Evolutionary conservation across 2,888 invertebrate genomes (phyloP).

Genomic region (Blastobasis lacticolella): DNA sequence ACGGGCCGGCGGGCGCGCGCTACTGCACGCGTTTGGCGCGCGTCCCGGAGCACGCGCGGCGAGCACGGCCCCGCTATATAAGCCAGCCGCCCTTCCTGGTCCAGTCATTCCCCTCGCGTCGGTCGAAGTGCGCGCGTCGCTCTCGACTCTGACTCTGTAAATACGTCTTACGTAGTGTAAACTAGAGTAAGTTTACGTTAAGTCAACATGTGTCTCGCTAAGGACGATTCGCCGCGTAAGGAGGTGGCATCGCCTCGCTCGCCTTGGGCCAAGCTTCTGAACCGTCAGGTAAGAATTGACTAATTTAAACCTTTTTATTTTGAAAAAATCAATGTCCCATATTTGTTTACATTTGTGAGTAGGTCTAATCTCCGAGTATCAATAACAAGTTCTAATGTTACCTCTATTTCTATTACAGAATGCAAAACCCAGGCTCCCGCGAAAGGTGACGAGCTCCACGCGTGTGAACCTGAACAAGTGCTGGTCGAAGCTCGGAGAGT

Average conservation of each 20-base stretch:
- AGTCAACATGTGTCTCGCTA: conserved; percentile 71
- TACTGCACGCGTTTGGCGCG: conserved; percentile 60
- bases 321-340: no score
- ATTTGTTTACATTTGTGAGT: no score
- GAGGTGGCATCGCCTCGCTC: conserved; percentile 65
- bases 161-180: conserved; percentile 54
- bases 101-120: conserved; percentile 63
- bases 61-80: conserved; percentile 46
- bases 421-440: conserved; percentile 71
- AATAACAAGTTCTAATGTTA: conserved; percentile 14
- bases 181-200: conserved; percentile 31
- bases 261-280: conserved; percentile 73
- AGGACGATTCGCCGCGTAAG: conserved; percentile 59
- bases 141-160: conserved; percentile 46
- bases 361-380: no score
- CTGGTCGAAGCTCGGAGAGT: conserved; percentile 77
- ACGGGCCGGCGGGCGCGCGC: conserved; percentile 63
- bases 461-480: conserved; percentile 78
- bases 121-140: conserved; percentile 56
- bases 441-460: conserved; percentile 71
- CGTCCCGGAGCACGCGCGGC: conserved; percentile 40
- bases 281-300: conserved; percentile 64
- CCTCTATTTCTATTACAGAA: conserved; percentile 59
- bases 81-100: conserved; percentile 57
- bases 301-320: no score